Percentiles rank a stretch among this genome's conserved stretches.
phyloP scores from a whole-genome alignment of 2,113 vertebrate genomes.

The Chaetodon auriga region DNA sequence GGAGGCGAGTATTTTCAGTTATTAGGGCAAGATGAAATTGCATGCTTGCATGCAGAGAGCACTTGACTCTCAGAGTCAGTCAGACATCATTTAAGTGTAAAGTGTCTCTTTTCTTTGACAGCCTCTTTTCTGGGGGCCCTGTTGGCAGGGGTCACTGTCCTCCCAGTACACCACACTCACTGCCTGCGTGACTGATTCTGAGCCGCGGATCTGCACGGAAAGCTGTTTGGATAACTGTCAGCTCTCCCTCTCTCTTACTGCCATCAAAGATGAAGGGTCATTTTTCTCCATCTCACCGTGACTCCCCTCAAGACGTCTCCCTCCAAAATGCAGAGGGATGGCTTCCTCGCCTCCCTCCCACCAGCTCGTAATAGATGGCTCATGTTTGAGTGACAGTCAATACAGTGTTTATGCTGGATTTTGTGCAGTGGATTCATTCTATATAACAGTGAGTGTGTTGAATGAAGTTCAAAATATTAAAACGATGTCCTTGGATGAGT shows the following conservation, averaged over 20 bases:
- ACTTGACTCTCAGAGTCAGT: constrained; percentile 50
- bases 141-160: constrained; percentile 64
- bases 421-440: not conserved
- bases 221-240: constrained; percentile 78
- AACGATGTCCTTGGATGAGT: not conserved
- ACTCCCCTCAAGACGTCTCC: constrained; percentile 60
- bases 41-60: constrained; percentile 38
- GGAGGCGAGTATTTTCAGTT: constrained; percentile 38
- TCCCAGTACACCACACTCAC: constrained; percentile 52
- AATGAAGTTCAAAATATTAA: constrained; percentile 2
- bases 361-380: constrained; percentile 45
- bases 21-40: constrained; percentile 46
- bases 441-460: not conserved
- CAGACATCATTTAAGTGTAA: constrained; percentile 57
- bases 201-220: constrained; percentile 62
- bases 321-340: constrained; percentile 56
- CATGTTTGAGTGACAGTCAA: constrained; percentile 54
- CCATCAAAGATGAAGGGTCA: constrained; percentile 75
- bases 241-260: constrained; percentile 55
- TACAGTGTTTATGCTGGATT: not conserved
- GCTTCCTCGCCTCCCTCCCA: constrained; percentile 43
- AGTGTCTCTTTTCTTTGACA: constrained; percentile 57
- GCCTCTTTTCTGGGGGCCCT: constrained; percentile 41
- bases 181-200: constrained; percentile 66
- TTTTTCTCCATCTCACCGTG: constrained; percentile 77